phyloP scores from a whole-genome alignment of 2,797 vertebrate species.

The Smutsia temminckii region DNA sequence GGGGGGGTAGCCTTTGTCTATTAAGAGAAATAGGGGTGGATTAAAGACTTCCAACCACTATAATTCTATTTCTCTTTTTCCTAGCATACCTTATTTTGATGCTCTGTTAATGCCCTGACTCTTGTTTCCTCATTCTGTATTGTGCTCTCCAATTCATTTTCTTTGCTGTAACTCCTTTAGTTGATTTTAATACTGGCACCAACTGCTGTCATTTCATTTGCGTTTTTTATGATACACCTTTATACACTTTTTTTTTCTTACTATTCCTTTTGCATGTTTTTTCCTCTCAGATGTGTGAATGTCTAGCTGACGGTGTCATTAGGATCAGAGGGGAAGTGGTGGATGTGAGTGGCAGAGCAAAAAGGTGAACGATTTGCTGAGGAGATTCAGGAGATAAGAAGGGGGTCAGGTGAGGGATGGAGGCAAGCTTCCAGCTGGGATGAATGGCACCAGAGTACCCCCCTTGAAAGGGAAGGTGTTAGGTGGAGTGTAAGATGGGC shows the following conservation, averaged over 20 bases:
- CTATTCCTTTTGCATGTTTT: not conserved
- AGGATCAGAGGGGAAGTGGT: not conserved
- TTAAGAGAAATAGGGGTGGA: not conserved
- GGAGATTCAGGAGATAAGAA: not conserved
- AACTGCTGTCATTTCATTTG: not conserved
- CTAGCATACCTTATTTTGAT: not conserved
- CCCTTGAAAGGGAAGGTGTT: not conserved
- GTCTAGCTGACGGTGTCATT: not conserved
- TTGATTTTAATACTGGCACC: not conserved
- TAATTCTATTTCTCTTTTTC: not conserved
- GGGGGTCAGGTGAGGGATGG: not conserved
- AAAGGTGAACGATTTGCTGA: not conserved
- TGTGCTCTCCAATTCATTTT: not conserved
- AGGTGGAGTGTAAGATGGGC: not conserved
- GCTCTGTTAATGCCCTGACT: not conserved
- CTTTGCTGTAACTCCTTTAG: not conserved
- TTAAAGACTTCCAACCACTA: not conserved
- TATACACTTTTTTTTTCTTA: not conserved
- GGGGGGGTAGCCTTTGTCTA: not conserved
- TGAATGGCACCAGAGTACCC: not conserved
- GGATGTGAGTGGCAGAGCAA: not conserved
- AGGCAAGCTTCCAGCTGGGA: not conserved
- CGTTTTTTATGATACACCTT: not conserved
- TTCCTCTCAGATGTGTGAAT: not conserved
- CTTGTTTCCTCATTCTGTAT: not conserved